Evolutionary conservation across 2,888 invertebrate species (phyloP).

Genomic region (Epistrophe eligans): DNA sequence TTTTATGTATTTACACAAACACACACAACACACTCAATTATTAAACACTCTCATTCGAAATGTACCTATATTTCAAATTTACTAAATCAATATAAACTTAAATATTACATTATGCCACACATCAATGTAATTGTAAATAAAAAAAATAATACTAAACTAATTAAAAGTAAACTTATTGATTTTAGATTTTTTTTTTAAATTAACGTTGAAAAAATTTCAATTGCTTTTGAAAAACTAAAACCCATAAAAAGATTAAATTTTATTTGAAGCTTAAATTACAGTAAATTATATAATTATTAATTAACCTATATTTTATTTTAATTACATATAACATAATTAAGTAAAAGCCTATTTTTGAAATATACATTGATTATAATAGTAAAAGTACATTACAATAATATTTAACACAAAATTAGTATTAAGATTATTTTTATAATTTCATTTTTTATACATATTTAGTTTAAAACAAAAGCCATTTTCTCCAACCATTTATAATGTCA

Average conservation of each 20-base stretch:
- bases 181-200: slow-evolving; percentile 46
- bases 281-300: slow-evolving; percentile 49
- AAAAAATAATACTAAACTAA: slow-evolving; percentile 26
- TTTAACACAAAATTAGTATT: slow-evolving; percentile 60
- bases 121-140: slow-evolving; percentile 72
- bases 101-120: slow-evolving; percentile 55
- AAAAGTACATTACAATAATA: slow-evolving; percentile 55
- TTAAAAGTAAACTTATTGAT: slow-evolving; percentile 48
- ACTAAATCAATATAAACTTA: slow-evolving; percentile 55
- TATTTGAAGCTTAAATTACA: slow-evolving; percentile 66
- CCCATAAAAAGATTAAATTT: slow-evolving; percentile 49
- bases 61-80: slow-evolving; percentile 48
- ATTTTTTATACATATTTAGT: slow-evolving; percentile 34
- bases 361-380: slow-evolving; percentile 54
- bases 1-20: slow-evolving; percentile 75
- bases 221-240: slow-evolving; percentile 48
- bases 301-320: slow-evolving; percentile 35
- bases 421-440: slow-evolving; percentile 52
- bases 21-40: slow-evolving; percentile 66
- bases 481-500: neutral
- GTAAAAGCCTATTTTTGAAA: slow-evolving; percentile 60
- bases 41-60: slow-evolving; percentile 73
- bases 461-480: slow-evolving; percentile 27
- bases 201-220: slow-evolving; percentile 36
- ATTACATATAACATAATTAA: slow-evolving; percentile 51